phyloP scores from a whole-genome alignment of 2,797 vertebrate species.

The Erethizon dorsatum region DNA sequence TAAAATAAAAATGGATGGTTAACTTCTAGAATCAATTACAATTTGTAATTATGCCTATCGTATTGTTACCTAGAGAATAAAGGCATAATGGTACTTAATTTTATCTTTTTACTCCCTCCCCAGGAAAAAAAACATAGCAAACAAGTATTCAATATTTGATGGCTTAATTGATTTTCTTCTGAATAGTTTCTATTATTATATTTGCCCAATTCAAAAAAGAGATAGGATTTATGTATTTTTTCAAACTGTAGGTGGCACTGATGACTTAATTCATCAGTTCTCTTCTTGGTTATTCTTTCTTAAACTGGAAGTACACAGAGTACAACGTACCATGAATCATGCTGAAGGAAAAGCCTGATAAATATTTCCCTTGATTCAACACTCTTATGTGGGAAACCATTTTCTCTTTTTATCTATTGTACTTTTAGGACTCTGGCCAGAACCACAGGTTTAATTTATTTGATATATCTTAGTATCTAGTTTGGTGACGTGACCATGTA shows the following conservation, averaged over 20 bases:
- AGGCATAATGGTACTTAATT: not conserved
- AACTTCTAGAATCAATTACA: slow-evolving; percentile 43
- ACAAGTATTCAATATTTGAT: not conserved
- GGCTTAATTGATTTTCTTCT: slow-evolving; percentile 59
- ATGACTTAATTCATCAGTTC: slow-evolving; percentile 65
- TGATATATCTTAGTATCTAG: slow-evolving; percentile 46
- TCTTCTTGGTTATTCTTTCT: slow-evolving; percentile 41
- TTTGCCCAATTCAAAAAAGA: slow-evolving; percentile 26
- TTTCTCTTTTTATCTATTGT: slow-evolving; percentile 74
- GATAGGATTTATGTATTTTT: slow-evolving; percentile 38
- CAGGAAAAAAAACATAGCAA: not conserved
- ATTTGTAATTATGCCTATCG: not conserved
- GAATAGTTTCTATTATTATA: not conserved
- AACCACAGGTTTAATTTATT: slow-evolving; percentile 58
- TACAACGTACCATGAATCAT: slow-evolving; percentile 69
- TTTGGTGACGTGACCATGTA: not conserved
- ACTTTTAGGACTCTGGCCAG: slow-evolving; percentile 67
- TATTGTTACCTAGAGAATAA: slow-evolving; percentile 9
- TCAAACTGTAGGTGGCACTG: slow-evolving; percentile 75
- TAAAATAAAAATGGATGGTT: slow-evolving; percentile 1
- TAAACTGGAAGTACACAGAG: slow-evolving; percentile 61
- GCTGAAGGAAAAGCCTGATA: slow-evolving; percentile 62
- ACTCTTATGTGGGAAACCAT: slow-evolving; percentile 69
- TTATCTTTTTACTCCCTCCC: not conserved
- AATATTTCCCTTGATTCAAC: slow-evolving; percentile 71